A percentile compares a stretch with the other conserved stretches of the same genome.
phyloP scores from a whole-genome alignment of 2,113 vertebrate species.

The Plecotus auritus region DNA sequence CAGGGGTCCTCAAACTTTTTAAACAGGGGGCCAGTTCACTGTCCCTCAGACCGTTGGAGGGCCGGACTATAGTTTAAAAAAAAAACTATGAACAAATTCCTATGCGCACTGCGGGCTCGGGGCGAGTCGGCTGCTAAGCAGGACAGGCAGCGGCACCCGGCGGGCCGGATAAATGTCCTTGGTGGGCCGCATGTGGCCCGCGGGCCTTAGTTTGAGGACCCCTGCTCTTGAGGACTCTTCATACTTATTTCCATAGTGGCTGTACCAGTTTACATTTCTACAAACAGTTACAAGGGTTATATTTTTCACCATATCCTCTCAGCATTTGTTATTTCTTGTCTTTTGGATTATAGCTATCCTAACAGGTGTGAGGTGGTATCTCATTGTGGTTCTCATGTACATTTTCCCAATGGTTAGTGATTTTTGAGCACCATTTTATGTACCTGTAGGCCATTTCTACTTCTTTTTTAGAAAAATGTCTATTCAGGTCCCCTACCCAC shows the following conservation, averaged over 20 bases:
- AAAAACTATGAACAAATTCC: no score
- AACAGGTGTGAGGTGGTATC: neutral
- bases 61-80: no score
- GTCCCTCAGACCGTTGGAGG: no score
- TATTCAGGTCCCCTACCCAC: neutral
- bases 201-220: no score
- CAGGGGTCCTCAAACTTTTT: no score
- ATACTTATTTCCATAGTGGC: neutral
- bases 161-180: no score
- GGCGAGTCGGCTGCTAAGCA: no score
- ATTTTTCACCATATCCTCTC: neutral
- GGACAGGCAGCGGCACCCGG: no score
- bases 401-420: neutral
- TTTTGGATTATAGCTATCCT: neutral
- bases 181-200: no score
- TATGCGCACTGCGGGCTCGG: no score
- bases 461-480: neutral
- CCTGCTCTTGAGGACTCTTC: neutral
- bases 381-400: no score
- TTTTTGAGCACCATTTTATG: neutral
- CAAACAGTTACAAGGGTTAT: neutral
- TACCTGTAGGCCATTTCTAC: neutral
- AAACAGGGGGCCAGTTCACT: no score
- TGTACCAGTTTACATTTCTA: neutral
- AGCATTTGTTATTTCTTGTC: neutral